A percentile compares a stretch with the other conserved stretches of the same genome.
Conservation (phyloP, 1,140 invertebrate species). For the Zaprionus capensis region DNA sequence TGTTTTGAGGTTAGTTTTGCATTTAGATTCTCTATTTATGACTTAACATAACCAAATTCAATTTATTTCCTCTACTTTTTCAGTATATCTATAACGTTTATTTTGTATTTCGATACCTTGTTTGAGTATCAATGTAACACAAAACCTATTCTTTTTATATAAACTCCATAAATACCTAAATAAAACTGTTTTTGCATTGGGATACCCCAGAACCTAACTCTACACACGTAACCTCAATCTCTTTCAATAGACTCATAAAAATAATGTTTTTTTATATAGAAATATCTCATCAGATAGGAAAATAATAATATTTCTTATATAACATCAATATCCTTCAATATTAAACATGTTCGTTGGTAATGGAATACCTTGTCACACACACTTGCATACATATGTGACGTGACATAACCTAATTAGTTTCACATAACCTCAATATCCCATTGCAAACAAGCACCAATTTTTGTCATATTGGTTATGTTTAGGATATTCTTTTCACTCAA, state of each 20-base stretch:
- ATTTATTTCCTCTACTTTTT: not conserved
- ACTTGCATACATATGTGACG: too few species aligned
- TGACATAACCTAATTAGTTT: too few species aligned
- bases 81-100: too few species aligned
- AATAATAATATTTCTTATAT: too few species aligned
- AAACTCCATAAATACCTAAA: not conserved
- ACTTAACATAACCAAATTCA: not conserved
- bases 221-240: not conserved
- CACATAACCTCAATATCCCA: not conserved
- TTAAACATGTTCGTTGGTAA: too few species aligned
- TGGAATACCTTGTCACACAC: too few species aligned
- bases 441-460: not conserved
- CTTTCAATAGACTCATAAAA: not conserved
- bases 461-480: not conserved
- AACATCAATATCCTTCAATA: not conserved
- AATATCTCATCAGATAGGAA: not conserved
- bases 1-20: too few species aligned
- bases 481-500: not conserved
- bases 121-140: too few species aligned
- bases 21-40: not conserved
- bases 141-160: too few species aligned
- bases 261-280: not conserved
- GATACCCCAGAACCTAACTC: not conserved
- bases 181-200: not conserved
- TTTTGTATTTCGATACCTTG: too few species aligned